A percentile compares a stretch with the other conserved stretches of the same genome.
These are phyloP conservation scores for Zalophus californianus DNA, from an alignment of 2,797 vertebrate species.

Conservation along the genomic window DNA sequence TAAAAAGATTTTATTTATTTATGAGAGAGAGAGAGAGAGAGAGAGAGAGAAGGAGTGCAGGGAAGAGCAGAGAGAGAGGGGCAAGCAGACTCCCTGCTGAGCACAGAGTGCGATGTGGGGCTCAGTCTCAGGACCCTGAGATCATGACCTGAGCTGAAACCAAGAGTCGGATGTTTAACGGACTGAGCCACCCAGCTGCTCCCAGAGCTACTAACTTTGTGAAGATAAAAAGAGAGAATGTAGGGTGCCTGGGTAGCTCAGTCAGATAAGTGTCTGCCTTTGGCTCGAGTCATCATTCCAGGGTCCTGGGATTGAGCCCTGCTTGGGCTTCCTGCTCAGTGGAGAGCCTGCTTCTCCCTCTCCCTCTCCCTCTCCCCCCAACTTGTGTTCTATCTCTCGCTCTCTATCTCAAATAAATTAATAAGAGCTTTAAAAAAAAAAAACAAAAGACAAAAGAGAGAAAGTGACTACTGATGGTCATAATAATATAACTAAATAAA, in stretches of 20 bases:
- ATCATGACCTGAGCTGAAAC: background rate
- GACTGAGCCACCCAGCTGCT: background rate
- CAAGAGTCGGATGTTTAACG: background rate
- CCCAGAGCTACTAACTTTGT: background rate
- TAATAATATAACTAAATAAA: background rate
- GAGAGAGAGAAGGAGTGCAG: background rate
- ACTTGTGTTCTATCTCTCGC: no score
- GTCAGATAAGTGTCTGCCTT: background rate
- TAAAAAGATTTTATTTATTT: background rate
- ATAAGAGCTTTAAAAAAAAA: background rate
- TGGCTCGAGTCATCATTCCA: no score
- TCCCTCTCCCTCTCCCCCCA: background rate
- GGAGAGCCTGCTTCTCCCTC: background rate
- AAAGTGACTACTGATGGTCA: background rate
- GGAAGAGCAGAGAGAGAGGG: background rate
- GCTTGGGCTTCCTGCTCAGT: no score
- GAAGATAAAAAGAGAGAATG: background rate
- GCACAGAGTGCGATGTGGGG: background rate
- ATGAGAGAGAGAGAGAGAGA: background rate
- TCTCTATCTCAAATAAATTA: background rate
- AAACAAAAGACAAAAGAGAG: background rate
- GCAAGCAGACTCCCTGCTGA: background rate
- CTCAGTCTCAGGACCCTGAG: background rate
- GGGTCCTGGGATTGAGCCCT: no score
- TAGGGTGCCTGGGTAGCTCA: background rate